Conservation (phyloP, 2,113 vertebrate genomes). For the Enhydra lutris region DNA sequence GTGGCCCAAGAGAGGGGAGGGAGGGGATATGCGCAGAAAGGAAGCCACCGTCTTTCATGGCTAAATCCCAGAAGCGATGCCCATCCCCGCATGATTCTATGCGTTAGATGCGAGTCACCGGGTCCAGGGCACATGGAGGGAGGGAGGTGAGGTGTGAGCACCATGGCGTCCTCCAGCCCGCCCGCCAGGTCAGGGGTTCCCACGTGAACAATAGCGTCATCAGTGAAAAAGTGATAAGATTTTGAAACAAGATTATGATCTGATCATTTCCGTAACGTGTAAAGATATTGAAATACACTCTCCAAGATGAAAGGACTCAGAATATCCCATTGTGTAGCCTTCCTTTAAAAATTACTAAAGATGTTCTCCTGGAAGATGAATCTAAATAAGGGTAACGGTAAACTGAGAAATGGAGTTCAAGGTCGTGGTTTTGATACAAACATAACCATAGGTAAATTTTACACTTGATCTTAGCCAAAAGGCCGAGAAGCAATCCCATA, state of each 20-base stretch:
- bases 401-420: background rate
- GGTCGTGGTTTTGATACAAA: background rate
- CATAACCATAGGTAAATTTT: background rate
- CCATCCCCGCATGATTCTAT: background rate
- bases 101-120: fast-evolving
- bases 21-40: background rate
- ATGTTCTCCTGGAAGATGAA: too few species aligned
- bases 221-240: background rate
- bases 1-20: background rate
- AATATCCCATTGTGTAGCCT: fast-evolving
- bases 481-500: too few species aligned
- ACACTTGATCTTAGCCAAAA: background rate
- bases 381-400: background rate
- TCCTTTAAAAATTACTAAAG: background rate
- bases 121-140: too few species aligned
- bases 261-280: background rate
- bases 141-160: background rate
- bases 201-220: background rate
- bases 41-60: background rate
- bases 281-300: background rate
- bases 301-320: background rate
- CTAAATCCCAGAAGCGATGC: fast-evolving
- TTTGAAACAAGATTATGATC: background rate
- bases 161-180: fast-evolving
- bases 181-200: background rate